Base-by-base conservation (phyloP, 2,888 invertebrate species). In the Xylocampa areola region DNA sequence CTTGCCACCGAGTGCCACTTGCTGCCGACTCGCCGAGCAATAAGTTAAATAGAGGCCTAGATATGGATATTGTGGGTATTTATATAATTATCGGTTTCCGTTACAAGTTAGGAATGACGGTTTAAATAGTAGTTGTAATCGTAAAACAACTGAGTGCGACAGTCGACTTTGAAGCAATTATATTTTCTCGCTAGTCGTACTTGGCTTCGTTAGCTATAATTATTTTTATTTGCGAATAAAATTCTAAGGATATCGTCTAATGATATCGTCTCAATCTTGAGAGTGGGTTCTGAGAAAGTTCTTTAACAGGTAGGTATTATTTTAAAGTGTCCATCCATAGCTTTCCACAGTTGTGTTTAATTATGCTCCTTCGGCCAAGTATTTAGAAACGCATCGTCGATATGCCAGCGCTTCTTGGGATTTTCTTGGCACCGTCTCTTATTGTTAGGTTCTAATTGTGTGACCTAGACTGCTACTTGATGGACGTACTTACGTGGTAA, bases 21-120 rank as follows among this genome's bases (percentile, higher is more conserved):
- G 68, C 27, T 17, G 13, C 27, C 30, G 43, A 43, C 41, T 48
- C 23, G n/a, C 7, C 44, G 21, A 53, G 52, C 73, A 59, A 64
- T 75, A 58, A 69, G 14, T 57, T 68, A 74, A 73, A 52, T 58
- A 45, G 54, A 29, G 44, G 36, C 35, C 57, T 59, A 53, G 60
- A 69, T 50, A 41, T 55, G 27, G 30, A 57, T 55, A 57, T 58
- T 62, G 68, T 62, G 55, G 52, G 30, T 60, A 63, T 74, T 52
- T 51, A 59, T 55, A 63, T 73, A 72, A 76, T 76, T 64, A 47
- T 19, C 29, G 5, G 52, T 57, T 74, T 74, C 76, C 76, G 60
- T 67, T 60, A 67, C 76, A 69, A 68, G 53, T 55, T 66, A 63
- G 62, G 59, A 58, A 54, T 19, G 62, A 55, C 49, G 57, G 57